Evolutionary conservation across 2,797 vertebrate genomes (phyloP).

Genomic region (Glossophaga mutica): DNA sequence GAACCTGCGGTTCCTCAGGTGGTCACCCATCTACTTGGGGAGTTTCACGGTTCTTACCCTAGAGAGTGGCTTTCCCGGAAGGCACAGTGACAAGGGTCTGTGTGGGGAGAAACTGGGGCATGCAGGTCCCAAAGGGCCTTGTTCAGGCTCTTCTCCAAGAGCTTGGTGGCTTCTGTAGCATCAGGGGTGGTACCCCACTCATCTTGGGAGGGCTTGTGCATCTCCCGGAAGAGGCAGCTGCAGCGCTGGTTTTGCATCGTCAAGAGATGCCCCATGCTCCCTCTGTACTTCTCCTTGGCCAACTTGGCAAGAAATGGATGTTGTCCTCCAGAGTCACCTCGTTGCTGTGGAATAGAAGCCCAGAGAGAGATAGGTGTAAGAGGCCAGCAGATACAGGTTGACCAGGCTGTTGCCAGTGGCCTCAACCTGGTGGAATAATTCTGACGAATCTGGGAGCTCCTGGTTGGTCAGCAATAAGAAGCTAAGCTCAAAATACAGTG

Average conservation of each 20-base stretch:
- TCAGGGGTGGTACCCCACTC: background rate
- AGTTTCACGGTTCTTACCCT: background rate
- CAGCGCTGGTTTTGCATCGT: background rate
- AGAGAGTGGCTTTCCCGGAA: background rate
- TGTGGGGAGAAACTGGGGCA: background rate
- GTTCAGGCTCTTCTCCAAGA: background rate
- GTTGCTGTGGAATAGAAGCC: background rate
- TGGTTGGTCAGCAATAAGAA: background rate
- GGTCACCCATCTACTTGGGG: background rate
- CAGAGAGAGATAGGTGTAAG: background rate
- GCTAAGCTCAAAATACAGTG: background rate
- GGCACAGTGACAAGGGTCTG: background rate
- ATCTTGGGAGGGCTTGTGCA: background rate
- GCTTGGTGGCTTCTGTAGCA: rapidly evolving
- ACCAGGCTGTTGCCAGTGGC: background rate
- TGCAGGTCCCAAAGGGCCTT: background rate
- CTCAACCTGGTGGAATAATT: background rate
- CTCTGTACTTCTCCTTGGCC: background rate
- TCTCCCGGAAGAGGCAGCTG: background rate
- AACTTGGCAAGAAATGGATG: background rate
- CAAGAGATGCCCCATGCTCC: rapidly evolving
- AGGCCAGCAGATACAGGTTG: background rate
- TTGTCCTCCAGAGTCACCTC: background rate
- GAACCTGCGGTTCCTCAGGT: background rate
- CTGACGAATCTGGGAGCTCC: background rate